A percentile compares a stretch with the other conserved stretches of the same genome.
phyloP scores from a whole-genome alignment of 2,797 vertebrate genomes.

The Clarias fuscus region DNA sequence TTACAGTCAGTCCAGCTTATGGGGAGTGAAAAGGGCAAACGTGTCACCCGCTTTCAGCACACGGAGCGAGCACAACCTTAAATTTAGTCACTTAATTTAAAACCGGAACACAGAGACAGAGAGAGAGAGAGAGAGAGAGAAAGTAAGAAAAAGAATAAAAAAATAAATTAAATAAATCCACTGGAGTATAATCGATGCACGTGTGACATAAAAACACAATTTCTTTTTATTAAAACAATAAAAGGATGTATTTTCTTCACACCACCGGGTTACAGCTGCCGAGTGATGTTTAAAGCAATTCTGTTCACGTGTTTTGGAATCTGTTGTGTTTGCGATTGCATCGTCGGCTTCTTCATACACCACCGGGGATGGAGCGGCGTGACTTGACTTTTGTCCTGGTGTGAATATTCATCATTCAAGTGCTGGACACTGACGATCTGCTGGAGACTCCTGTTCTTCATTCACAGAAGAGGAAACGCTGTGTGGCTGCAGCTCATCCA shows the following conservation, averaged over 20 bases:
- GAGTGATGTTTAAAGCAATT: not conserved
- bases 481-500: not conserved
- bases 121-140: not conserved
- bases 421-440: no score
- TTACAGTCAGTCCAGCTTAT: slow-evolving; percentile 31
- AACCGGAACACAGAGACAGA: not conserved
- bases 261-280: not conserved
- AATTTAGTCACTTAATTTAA: slow-evolving; percentile 42
- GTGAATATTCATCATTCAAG: no score
- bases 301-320: no score
- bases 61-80: slow-evolving; percentile 15
- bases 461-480: not conserved
- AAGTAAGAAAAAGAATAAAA: no score
- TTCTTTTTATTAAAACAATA: not conserved
- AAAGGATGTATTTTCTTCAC: not conserved
- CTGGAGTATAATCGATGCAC: not conserved
- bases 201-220: not conserved
- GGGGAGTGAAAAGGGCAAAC: slow-evolving; percentile 47
- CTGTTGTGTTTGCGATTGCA: no score
- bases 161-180: not conserved
- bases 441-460: not conserved
- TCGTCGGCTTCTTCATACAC: no score
- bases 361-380: no score
- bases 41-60: slow-evolving; percentile 41
- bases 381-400: no score